These are phyloP conservation scores for Anguilla pacifica DNA, from an alignment of 2,797 vertebrate genomes.

Conservation along the genomic window DNA sequence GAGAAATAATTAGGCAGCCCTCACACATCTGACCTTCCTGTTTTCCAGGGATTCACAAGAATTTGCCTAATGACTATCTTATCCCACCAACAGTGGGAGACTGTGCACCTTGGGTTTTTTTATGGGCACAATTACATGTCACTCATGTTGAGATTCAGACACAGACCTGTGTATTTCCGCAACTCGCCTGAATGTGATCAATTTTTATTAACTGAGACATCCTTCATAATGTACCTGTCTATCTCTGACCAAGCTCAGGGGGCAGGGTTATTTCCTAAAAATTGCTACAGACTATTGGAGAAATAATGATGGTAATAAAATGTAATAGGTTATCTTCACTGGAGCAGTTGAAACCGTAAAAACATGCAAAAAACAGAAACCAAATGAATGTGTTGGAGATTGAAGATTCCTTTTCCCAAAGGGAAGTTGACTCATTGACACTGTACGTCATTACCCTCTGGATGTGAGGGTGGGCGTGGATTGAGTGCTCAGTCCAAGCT, in stretches of 20 bases:
- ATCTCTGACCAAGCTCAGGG: neutral
- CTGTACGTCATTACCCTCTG: constrained; percentile 35
- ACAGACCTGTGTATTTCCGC: neutral
- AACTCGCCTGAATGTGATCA: neutral
- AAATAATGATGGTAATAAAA: constrained; percentile 51
- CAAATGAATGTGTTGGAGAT: constrained; percentile 48
- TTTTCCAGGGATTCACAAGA: neutral
- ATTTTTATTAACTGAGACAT: neutral
- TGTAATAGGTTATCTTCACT: constrained; percentile 58
- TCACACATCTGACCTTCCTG: neutral
- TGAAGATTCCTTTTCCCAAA: constrained; percentile 7
- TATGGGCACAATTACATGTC: neutral
- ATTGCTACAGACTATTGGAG: constrained; percentile 48
- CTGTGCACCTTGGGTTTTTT: neutral
- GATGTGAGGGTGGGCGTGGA: constrained; percentile 35
- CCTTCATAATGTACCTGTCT: neutral
- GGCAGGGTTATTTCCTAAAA: no score
- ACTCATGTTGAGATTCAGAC: neutral
- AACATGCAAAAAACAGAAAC: neutral
- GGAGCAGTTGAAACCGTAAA: constrained; percentile 46
- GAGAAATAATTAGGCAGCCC: neutral
- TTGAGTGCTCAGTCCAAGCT: constrained; percentile 27
- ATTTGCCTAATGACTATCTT: neutral
- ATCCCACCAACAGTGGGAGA: neutral
- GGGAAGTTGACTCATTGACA: constrained; percentile 25